Evolutionary conservation across 2,113 vertebrate genomes (phyloP).

Genomic region (Bubo blakistoni): DNA sequence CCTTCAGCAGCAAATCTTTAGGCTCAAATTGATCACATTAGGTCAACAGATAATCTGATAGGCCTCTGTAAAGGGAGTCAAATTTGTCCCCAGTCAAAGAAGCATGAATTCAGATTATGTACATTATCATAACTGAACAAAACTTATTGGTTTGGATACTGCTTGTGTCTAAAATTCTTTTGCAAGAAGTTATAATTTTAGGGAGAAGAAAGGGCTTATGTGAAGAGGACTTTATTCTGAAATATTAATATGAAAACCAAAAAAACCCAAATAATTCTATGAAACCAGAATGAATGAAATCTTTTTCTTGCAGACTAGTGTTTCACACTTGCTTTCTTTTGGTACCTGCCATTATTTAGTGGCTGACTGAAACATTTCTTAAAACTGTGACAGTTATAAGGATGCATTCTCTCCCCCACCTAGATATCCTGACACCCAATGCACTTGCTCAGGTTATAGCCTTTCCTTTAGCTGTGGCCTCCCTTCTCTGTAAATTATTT

Average conservation of each 20-base stretch:
- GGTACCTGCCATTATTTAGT: neutral
- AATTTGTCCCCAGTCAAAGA: neutral
- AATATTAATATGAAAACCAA: neutral
- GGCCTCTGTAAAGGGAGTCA: neutral
- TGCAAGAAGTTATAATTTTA: neutral
- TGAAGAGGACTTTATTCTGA: neutral
- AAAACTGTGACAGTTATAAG: neutral
- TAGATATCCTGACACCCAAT: neutral
- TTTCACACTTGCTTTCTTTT: neutral
- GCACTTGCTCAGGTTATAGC: rapidly evolving
- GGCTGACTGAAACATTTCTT: neutral
- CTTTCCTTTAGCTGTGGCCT: neutral
- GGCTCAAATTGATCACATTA: neutral
- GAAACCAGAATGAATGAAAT: neutral
- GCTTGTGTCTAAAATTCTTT: neutral
- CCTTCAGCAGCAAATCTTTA: neutral
- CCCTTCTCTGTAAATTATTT: neutral
- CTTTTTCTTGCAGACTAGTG: neutral
- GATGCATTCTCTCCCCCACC: rapidly evolving
- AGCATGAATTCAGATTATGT: neutral
- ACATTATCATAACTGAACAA: neutral
- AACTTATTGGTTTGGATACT: neutral
- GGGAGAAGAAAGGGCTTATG: neutral
- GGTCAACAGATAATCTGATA: neutral
- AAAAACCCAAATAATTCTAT: rapidly evolving